phyloP scores from a whole-genome alignment of 2,797 vertebrate genomes.

The Acanthurus leucopareius region DNA sequence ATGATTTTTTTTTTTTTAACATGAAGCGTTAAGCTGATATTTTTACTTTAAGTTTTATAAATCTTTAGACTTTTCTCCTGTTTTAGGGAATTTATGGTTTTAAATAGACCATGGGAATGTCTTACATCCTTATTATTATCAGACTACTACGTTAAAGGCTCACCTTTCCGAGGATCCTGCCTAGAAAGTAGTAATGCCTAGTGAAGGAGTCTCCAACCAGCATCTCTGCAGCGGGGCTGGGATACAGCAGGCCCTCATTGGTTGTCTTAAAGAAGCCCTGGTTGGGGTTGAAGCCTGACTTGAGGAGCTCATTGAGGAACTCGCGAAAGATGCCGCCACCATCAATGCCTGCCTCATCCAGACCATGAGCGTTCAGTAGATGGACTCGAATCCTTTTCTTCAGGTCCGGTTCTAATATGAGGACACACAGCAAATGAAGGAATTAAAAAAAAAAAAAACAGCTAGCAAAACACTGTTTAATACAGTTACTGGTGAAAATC shows the following conservation, averaged over 20 bases:
- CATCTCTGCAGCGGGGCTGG: conserved; percentile 96
- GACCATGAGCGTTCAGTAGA: conserved; percentile 95
- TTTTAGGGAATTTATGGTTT: neutral
- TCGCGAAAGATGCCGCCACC: conserved; percentile 98
- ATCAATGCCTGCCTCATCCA: conserved; percentile 98
- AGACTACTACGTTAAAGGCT: conserved; percentile 34
- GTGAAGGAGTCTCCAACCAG: conserved; percentile 95
- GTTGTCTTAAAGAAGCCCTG: conserved; percentile 99
- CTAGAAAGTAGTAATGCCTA: conserved; percentile 97
- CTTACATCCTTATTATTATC: neutral
- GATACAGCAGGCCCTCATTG: conserved; percentile 96
- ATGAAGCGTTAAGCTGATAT: neutral
- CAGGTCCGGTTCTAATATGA: conserved; percentile 91
- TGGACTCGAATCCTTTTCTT: conserved; percentile 97
- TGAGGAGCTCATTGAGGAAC: conserved; percentile 97
- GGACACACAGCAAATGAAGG: neutral
- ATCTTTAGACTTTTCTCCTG: neutral
- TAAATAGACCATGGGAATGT: neutral
- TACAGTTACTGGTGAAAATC: conserved; percentile 20
- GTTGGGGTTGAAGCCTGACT: conserved; percentile 98
- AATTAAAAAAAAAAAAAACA: neutral
- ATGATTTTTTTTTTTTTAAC: no score
- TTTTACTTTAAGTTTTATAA: neutral
- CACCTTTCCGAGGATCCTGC: conserved; percentile 98
- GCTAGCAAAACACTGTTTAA: conserved; percentile 11